Conservation (phyloP, 2,113 vertebrate genomes). For the Catharus bicknelli region DNA sequence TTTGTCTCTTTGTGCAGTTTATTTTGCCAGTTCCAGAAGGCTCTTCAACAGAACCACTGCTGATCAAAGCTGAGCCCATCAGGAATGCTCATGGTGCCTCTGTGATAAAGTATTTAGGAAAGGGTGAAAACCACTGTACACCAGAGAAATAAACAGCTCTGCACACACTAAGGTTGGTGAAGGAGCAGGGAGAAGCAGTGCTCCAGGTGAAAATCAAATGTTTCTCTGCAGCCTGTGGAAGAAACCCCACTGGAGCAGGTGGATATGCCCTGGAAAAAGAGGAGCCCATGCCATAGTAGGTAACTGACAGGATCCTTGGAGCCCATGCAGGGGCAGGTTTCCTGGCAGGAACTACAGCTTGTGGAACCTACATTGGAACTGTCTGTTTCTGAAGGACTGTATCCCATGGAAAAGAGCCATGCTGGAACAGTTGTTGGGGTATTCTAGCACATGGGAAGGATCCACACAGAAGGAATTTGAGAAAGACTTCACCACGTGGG, state of each 20-base stretch:
- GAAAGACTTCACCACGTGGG: background rate
- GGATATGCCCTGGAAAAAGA: background rate
- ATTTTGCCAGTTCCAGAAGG: background rate
- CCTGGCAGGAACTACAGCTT: accelerated
- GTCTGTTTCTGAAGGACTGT: background rate
- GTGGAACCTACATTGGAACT: background rate
- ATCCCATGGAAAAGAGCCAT: background rate
- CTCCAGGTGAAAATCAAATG: background rate
- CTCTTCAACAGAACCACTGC: background rate
- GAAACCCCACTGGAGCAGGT: background rate
- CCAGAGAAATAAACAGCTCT: background rate
- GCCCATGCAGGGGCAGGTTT: background rate
- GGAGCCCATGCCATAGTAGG: accelerated
- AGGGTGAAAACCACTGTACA: background rate
- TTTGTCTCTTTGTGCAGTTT: background rate
- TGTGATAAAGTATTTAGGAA: background rate
- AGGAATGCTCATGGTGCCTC: accelerated
- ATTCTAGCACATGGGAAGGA: background rate
- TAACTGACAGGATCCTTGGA: background rate
- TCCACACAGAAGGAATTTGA: background rate
- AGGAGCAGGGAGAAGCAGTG: background rate
- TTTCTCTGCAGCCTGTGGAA: background rate
- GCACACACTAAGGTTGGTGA: background rate
- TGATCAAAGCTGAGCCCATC: background rate
- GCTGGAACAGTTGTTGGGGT: background rate